Conservation (phyloP, 2,113 vertebrate species). For the Drymodes brunneopygia region DNA sequence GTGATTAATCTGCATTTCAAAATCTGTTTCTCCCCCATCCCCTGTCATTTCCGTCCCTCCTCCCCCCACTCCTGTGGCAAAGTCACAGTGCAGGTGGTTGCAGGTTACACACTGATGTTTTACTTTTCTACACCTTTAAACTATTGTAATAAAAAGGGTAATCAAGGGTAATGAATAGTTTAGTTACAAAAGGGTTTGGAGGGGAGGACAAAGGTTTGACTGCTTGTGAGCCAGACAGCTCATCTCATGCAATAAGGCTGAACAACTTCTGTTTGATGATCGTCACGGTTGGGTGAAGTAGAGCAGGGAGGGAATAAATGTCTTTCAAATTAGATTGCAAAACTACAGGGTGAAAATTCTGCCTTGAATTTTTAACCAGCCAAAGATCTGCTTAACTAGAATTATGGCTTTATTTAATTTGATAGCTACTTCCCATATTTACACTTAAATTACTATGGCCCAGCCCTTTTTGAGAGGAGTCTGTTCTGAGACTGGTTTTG, state of each 20-base stretch:
- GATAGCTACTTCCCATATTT: neutral
- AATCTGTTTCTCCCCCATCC: neutral
- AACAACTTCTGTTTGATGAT: conserved; percentile 42
- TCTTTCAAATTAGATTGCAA: conserved; percentile 39
- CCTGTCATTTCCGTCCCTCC: neutral
- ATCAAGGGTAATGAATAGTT: neutral
- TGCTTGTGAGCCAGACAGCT: neutral
- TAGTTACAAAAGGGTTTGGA: neutral
- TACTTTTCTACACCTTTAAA: neutral
- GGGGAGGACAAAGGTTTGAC: neutral
- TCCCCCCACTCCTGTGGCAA: neutral
- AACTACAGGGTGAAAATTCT: neutral
- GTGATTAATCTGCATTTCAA: conserved; percentile 3
- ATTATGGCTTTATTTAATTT: conserved; percentile 31
- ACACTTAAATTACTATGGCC: neutral
- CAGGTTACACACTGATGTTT: neutral
- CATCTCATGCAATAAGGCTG: conserved; percentile 43
- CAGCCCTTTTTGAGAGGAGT: neutral
- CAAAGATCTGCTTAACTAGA: neutral
- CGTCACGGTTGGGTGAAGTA: neutral
- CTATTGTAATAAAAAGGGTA: neutral
- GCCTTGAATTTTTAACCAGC: conserved; percentile 35
- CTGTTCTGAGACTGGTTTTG: neutral
- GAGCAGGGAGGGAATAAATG: conserved; percentile 35
- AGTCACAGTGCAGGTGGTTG: neutral